Evolutionary conservation across 2,797 vertebrate species (phyloP), one percentile per base, ranked within the genome.

Genomic region (Oceanodroma leucorhoa): DNA sequence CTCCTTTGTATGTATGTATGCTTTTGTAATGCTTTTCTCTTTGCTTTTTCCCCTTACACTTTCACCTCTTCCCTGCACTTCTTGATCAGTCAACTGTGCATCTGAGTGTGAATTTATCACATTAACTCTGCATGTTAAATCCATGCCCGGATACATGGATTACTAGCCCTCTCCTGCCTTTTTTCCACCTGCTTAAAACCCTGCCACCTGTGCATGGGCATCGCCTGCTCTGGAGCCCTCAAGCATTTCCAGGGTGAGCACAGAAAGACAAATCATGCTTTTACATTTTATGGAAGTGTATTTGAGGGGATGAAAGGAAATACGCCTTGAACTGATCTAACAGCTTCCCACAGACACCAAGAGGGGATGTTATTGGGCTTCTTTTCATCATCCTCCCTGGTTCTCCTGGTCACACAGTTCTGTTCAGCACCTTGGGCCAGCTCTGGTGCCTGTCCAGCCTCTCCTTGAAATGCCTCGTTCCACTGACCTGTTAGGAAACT

Each of bases 241-340:
- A 34, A 53, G 21, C 11, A 32, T 48, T 80, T 34, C 32, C 41
- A 75, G 18, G 26, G 4, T 41, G 24, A 82, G 34, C 29, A 45
- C 54, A 82, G 38, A 43, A 43, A 43, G 16, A 24, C 19, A 46
- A 46, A 17, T 40, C 54, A 61, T 1, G 2, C 6, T 10, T 61
- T 72, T 57, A 34, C 26, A 24, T 58, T n/a, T 11, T 32, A n/a
- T 4, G 9, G 23, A 21, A 55, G 6, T 1, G 0, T 29, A 45
- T 88, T 58, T 77, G 72, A 62, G 86, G 16, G 6, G 4, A 7
- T 30, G 20, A 48, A 60, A 66, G 64, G 26, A 80, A 89, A 54
- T 27, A 51, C 3, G 1, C 18, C 27, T 73, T 66, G 29, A 66
- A 36, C 19, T 43, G 23, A 58, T 23, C 38, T 48, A 48, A 54